These are phyloP conservation scores for Illadopsis cleaveri DNA, from an alignment of 2,113 vertebrate species.

Conservation along the genomic window DNA sequence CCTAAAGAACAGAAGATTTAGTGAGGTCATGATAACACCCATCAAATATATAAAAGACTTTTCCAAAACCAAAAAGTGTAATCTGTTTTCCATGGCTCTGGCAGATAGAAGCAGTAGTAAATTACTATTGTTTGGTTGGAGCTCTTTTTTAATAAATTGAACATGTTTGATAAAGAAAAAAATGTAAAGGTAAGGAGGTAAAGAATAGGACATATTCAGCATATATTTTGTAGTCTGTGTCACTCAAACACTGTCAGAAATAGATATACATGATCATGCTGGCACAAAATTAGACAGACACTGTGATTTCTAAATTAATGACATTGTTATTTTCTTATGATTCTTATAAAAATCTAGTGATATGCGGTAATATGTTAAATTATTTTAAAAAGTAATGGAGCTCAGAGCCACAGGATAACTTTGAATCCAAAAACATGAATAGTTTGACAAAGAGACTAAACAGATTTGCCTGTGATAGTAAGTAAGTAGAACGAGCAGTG, in stretches of 20 bases:
- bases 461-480: not conserved
- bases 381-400: not conserved
- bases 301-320: not conserved
- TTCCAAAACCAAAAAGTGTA: not conserved
- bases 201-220: not conserved
- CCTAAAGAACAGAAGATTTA: not conserved
- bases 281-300: not conserved
- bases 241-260: not conserved
- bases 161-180: not conserved
- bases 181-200: not conserved
- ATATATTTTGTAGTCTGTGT: not conserved
- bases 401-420: not conserved
- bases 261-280: not conserved
- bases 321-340: not conserved
- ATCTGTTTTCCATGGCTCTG: not conserved
- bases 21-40: not conserved
- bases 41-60: not conserved
- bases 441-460: not conserved
- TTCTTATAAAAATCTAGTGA: not conserved
- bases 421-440: not conserved
- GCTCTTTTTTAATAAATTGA: not conserved
- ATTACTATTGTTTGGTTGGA: not conserved
- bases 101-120: not conserved
- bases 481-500: not conserved
- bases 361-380: not conserved